Evolutionary conservation across 2,888 invertebrate species (phyloP).

Genomic region (Villa cingulata): DNA sequence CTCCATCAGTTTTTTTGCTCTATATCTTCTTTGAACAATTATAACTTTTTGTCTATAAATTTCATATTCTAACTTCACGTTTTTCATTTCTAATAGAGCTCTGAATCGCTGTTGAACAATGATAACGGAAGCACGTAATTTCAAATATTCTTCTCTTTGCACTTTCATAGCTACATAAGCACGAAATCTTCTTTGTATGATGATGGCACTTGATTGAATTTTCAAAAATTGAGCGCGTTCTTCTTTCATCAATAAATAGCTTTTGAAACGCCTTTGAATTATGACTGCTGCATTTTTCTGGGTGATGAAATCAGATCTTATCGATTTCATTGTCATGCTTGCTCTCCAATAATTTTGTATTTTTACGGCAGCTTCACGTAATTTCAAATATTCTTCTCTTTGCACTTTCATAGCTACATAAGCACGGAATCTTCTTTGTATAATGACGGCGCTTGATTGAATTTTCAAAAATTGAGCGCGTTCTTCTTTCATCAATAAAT

Average conservation of each 20-base stretch:
- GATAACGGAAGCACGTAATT: conserved; percentile 27
- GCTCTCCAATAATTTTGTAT: conserved; percentile 23
- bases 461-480: too few relatives aligned
- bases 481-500: too few relatives aligned
- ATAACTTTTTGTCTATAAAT: neutral
- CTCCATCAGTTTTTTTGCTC: conserved; percentile 18
- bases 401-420: conserved; percentile 13
- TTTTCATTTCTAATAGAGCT: conserved; percentile 19
- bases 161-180: conserved; percentile 21
- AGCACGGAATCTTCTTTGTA: conserved; percentile 29
- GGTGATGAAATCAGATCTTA: too few relatives aligned
- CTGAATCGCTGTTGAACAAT: conserved; percentile 28
- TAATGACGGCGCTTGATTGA: too few relatives aligned
- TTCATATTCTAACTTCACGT: conserved; percentile 1
- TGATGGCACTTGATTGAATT: conserved; percentile 19
- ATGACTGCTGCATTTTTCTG: conserved; percentile 13
- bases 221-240: conserved; percentile 18
- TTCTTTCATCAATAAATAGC: conserved; percentile 20
- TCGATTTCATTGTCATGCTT: conserved; percentile 11
- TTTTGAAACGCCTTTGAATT: conserved; percentile 28
- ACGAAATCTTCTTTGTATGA: conserved; percentile 34
- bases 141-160: conserved; percentile 11
- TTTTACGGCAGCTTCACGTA: conserved; percentile 11
- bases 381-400: conserved; percentile 6
- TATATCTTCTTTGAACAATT: conserved; percentile 25